Evolutionary conservation across 2,888 invertebrate genomes (phyloP).

Genomic region (Eulithis prunata): DNA sequence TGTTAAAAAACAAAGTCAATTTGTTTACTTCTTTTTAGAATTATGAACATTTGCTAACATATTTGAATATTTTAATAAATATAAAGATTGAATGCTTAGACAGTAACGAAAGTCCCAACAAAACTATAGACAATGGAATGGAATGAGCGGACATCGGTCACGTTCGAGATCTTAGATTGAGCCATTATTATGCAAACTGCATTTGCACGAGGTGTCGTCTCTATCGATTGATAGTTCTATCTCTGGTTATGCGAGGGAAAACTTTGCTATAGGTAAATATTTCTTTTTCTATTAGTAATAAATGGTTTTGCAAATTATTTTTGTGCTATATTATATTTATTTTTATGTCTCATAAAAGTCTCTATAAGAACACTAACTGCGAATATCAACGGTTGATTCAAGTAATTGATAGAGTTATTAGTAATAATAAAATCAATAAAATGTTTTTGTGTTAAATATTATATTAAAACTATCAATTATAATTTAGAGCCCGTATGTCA

Average conservation of each 20-base stretch:
- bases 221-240: constrained; percentile 38
- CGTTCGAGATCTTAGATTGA: constrained; percentile 58
- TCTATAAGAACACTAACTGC: too few species aligned
- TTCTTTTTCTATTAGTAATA: too few species aligned
- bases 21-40: too few species aligned
- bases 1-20: too few species aligned
- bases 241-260: neutral
- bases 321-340: too few species aligned
- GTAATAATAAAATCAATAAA: neutral
- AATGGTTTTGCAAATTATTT: too few species aligned
- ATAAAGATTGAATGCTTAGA: constrained; percentile 7
- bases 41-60: too few species aligned
- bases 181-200: constrained; percentile 69
- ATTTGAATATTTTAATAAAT: too few species aligned
- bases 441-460: neutral
- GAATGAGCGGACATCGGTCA: constrained; percentile 59
- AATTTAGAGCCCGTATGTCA: constrained; percentile 10
- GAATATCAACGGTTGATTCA: too few species aligned
- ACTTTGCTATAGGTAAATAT: too few species aligned
- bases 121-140: constrained; percentile 55
- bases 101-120: constrained; percentile 14
- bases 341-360: too few species aligned
- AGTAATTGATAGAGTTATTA: too few species aligned
- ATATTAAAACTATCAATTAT: constrained; percentile 7
- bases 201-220: constrained; percentile 42